Conservation (phyloP, 2,888 invertebrate genomes). For the Eugnorisma glareosa region DNA sequence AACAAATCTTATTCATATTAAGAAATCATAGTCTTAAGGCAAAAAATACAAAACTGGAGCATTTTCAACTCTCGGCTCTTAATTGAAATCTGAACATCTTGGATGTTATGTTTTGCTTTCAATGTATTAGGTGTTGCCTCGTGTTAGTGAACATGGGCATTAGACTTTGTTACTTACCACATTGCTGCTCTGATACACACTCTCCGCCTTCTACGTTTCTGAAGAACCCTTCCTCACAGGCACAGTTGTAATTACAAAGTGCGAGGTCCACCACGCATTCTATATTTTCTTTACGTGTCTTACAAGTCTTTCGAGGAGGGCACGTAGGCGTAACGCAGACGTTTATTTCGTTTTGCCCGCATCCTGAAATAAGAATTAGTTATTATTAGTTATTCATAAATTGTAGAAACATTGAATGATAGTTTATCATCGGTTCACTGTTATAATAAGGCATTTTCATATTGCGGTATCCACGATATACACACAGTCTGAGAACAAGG, state of each 20-base stretch:
- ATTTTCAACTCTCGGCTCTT: neutral
- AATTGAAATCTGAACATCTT: neutral
- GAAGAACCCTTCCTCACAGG: conserved; percentile 2
- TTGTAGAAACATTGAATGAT: neutral
- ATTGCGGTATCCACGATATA: too few relatives aligned
- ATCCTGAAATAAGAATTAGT: neutral
- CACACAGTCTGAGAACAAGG: too few relatives aligned
- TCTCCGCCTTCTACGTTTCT: conserved; percentile 9
- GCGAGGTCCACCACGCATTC: neutral
- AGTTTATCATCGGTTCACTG: too few relatives aligned
- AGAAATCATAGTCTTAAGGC: neutral
- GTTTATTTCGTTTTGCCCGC: conserved; percentile 6
- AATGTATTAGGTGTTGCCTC: neutral
- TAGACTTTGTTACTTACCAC: conserved; percentile 16
- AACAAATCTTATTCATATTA: neutral
- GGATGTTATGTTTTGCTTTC: neutral
- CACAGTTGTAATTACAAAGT: neutral
- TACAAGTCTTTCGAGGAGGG: neutral
- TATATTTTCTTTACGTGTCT: neutral
- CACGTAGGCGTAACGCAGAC: neutral
- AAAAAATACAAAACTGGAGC: too few relatives aligned
- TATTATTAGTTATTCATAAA: too few relatives aligned
- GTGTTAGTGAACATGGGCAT: neutral
- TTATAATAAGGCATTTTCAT: too few relatives aligned
- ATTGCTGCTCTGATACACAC: conserved; percentile 4